Base-by-base conservation (phyloP, 2,797 vertebrate species). In the Sebastes elongatus region DNA sequence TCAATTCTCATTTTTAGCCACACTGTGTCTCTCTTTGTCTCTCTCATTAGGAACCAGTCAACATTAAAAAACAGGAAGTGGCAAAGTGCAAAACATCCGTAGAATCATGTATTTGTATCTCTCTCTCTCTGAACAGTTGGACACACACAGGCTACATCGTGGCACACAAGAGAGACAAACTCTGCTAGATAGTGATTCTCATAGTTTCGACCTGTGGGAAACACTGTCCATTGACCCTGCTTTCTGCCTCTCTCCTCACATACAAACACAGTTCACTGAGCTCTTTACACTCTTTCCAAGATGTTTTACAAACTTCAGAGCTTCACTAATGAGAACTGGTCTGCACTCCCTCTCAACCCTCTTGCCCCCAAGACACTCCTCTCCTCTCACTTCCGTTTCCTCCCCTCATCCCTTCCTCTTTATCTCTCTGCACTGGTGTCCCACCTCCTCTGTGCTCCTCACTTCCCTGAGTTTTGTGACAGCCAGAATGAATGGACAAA, bases 11-110 rank as follows among this genome's bases (percentile, higher is more conserved):
- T 82, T 78, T 75, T 60, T 65, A 33, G 57, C 2, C 9, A 16
- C 16, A 35, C 5, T 22, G 2, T 14, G 1, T 74, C 6, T 56
- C 30, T 62, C 9, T 42, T 18, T 53, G 6, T 28, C 4, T 74
- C 35, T 32, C n/a, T 74, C 5, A 38, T 70, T 33, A 73, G 27
- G 7, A 68, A 65, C 6, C 22, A 11, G 56, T 65, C 75, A 82
- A 76, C 20, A 70, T 23, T 46, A 80, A 88, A 90, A 88, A 90
- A 85, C 76, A 88, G 84, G 72, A 92, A 85, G 60, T 71, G 6
- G 59, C 61, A 0, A 1, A 38, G 8, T 5, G 7, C 32, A 75
- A 86, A 87, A 80, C 81, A 85, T 81, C 64, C n/a, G 7, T 23
- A 49, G 28, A 52, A 6, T 53, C 32, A 11, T 38, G 23, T 60